phyloP scores from a whole-genome alignment of 1,140 invertebrate species.

The Druon quercuslanigerum region DNA sequence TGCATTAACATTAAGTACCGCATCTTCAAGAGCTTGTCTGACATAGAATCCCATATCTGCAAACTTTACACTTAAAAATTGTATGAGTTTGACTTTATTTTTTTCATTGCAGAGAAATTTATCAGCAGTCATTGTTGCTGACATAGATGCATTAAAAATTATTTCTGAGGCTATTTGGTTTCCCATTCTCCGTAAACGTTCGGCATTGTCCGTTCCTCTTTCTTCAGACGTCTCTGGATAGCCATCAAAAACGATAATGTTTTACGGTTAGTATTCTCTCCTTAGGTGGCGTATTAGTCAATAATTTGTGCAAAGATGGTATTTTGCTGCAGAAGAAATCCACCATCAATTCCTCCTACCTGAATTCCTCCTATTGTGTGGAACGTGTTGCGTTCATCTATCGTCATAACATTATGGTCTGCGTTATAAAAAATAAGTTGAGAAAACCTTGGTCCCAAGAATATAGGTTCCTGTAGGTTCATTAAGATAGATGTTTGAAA shows the following conservation, averaged over 20 bases:
- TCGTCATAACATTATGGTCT: too few relatives aligned
- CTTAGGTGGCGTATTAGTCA: neutral
- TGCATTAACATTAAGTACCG: too few relatives aligned
- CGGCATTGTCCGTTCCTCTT: neutral
- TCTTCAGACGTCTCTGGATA: constrained; percentile 36
- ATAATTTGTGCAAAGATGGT: neutral
- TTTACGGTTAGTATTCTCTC: neutral
- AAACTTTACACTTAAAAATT: neutral
- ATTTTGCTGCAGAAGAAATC: neutral
- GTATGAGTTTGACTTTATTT: neutral
- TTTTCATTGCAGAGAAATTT: neutral
- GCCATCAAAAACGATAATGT: neutral
- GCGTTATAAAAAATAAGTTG: too few relatives aligned
- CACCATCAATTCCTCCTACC: neutral
- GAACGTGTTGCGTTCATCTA: too few relatives aligned
- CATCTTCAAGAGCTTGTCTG: neutral
- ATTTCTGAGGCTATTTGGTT: neutral
- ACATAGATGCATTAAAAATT: neutral
- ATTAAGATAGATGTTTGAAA: too few relatives aligned
- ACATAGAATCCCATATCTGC: neutral
- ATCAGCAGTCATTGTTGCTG: neutral
- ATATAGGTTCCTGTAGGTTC: too few relatives aligned
- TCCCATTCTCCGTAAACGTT: neutral
- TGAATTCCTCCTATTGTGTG: too few relatives aligned
- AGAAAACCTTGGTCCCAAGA: too few relatives aligned